phyloP scores from a whole-genome alignment of 2,113 vertebrate genomes.

The Cephalophus harveyi region DNA sequence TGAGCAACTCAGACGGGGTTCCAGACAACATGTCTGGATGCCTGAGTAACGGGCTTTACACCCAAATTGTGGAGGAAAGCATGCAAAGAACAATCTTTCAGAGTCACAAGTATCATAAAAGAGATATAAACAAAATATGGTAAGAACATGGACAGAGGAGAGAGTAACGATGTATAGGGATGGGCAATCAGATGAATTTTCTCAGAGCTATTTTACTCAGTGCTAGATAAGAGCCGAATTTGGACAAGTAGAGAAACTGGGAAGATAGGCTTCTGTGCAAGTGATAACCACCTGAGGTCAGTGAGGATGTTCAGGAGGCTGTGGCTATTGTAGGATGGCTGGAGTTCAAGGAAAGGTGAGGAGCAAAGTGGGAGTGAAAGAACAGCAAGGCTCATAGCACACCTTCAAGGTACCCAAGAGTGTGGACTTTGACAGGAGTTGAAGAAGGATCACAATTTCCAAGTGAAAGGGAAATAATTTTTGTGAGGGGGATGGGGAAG shows the following conservation, averaged over 20 bases:
- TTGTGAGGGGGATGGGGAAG: background rate
- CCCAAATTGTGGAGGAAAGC: background rate
- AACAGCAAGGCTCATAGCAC: rapidly evolving
- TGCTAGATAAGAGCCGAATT: background rate
- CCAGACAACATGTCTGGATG: background rate
- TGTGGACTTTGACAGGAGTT: background rate
- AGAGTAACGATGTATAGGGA: background rate
- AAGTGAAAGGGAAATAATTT: background rate
- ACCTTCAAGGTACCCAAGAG: background rate
- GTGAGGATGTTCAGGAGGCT: too few species aligned
- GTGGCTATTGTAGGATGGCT: rapidly evolving
- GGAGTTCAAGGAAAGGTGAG: background rate
- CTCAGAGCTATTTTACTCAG: background rate
- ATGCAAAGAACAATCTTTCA: background rate
- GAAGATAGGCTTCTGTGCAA: background rate
- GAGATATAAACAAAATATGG: background rate
- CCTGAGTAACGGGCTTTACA: background rate
- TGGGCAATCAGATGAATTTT: background rate
- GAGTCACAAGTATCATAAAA: background rate
- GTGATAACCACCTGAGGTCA: rapidly evolving
- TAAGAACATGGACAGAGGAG: background rate
- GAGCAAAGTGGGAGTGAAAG: background rate
- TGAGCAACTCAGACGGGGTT: background rate
- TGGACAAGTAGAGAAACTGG: background rate
- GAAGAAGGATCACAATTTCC: background rate